Base-by-base conservation (phyloP, 1,140 invertebrate species). In the Drosophila pandora region DNA sequence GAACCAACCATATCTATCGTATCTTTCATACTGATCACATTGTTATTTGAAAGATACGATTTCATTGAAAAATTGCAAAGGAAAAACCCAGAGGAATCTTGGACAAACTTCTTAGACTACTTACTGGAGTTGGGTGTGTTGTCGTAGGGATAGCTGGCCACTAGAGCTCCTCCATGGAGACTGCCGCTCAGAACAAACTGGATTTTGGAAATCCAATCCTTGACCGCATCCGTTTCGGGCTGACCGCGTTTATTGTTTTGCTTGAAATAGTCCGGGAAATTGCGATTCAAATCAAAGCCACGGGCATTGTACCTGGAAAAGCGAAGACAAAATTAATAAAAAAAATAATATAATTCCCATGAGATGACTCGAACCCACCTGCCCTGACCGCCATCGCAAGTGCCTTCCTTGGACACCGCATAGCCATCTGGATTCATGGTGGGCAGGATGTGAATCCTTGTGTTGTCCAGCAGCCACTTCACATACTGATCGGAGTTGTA, bases 361-460 rank as follows among this genome's bases (percentile, higher is more conserved):
- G 3, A 10, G 3, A 1, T 21, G 6, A 1, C 25, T 22, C 7
- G 43, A 47, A 47, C 91, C 92, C 91, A 97, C 95, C 96, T 95
- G 91, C 97, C 97, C 89, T 96, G 95, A 13, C 95, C 95, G 45
- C 96, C 96, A 65, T 96, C 95, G 85, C 97, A 98, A 49, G 95
- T 94, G 54, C 97, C 97, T 92, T 98, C 97, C 70, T 95, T 95
- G 1, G 97, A 96, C 3, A 96, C 95, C 68, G 97, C 96, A 89
- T 96, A 97, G 2, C 97, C 97, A 90, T 98, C 97, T 0, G 97
- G 97, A 91, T 98, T 98, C 96, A 98, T 96, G 3, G 96, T 97
- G 2, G 97, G 97, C 93, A 98, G 94, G 75, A 99, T 96, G 90
- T 98, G 97, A 71, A 99, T 96, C 62, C 97, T 93, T 0, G 97